These are phyloP conservation scores for Drosophila eugracilis DNA, from an alignment of 1,140 invertebrate species.

Conservation along the genomic window DNA sequence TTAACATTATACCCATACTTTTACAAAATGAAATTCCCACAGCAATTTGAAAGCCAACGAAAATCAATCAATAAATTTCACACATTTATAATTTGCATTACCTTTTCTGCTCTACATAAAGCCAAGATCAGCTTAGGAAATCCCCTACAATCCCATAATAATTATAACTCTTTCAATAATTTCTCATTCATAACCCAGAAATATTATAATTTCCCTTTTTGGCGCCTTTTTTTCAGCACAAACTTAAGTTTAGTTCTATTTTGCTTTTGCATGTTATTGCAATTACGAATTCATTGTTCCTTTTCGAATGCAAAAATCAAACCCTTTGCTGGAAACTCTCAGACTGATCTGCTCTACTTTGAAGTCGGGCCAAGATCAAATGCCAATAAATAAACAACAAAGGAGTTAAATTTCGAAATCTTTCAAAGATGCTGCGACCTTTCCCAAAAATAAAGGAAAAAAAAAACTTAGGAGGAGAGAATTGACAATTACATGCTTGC, in stretches of 20 bases:
- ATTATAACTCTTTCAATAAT: slow-evolving; percentile 21
- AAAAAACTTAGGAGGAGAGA: slow-evolving; percentile 33
- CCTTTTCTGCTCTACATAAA: not conserved
- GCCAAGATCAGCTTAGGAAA: slow-evolving; percentile 4
- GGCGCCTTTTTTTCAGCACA: slow-evolving; percentile 53
- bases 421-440: slow-evolving; percentile 23
- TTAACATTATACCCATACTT: too few species aligned
- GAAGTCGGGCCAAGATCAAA: slow-evolving; percentile 33
- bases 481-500: slow-evolving; percentile 84
- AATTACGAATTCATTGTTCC: slow-evolving; percentile 73
- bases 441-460: slow-evolving; percentile 1
- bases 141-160: slow-evolving; percentile 25
- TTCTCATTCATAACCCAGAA: not conserved
- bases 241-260: slow-evolving; percentile 23
- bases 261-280: slow-evolving; percentile 77
- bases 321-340: slow-evolving; percentile 55
- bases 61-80: slow-evolving; percentile 7
- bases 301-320: slow-evolving; percentile 61
- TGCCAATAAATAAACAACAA: slow-evolving; percentile 82
- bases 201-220: slow-evolving; percentile 29
- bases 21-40: not conserved
- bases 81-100: slow-evolving; percentile 14
- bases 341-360: slow-evolving; percentile 55
- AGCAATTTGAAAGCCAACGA: not conserved
- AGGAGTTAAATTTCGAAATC: slow-evolving; percentile 77